Conservation (phyloP, 2,797 vertebrate genomes). For the Diglossa cyanea region DNA sequence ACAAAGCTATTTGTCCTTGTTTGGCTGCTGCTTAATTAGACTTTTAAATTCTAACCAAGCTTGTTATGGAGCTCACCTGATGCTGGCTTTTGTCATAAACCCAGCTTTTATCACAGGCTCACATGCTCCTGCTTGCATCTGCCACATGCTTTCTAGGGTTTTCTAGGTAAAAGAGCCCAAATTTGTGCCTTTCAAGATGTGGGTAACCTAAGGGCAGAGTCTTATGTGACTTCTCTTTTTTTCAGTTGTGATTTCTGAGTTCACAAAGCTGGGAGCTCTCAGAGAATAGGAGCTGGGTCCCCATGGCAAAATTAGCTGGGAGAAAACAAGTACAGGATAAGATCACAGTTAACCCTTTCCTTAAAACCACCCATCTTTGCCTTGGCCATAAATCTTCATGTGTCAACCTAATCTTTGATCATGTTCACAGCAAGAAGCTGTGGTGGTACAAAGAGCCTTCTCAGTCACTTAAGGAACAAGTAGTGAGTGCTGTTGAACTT, state of each 20-base stretch:
- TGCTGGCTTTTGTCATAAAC: background rate
- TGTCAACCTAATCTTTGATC: background rate
- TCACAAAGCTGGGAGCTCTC: background rate
- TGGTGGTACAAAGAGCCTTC: background rate
- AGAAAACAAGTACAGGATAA: background rate
- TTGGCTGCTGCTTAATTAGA: background rate
- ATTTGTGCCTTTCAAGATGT: background rate
- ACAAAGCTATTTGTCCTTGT: background rate
- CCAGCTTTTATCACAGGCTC: background rate
- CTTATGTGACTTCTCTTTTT: background rate
- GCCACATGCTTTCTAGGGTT: background rate
- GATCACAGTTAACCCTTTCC: background rate
- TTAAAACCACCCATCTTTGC: background rate
- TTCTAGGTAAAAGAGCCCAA: background rate
- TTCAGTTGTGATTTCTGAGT: background rate
- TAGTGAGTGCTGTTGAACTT: background rate
- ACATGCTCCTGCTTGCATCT: background rate
- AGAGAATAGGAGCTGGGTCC: background rate
- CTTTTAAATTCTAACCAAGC: background rate
- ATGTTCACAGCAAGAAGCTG: background rate
- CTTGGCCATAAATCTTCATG: background rate
- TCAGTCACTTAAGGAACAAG: background rate
- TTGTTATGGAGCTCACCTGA: slow-evolving; percentile 22
- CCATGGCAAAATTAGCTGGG: background rate
- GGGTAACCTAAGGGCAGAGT: background rate